Conservation (phyloP, 2,113 vertebrate species). For the Antennarius striatus region DNA sequence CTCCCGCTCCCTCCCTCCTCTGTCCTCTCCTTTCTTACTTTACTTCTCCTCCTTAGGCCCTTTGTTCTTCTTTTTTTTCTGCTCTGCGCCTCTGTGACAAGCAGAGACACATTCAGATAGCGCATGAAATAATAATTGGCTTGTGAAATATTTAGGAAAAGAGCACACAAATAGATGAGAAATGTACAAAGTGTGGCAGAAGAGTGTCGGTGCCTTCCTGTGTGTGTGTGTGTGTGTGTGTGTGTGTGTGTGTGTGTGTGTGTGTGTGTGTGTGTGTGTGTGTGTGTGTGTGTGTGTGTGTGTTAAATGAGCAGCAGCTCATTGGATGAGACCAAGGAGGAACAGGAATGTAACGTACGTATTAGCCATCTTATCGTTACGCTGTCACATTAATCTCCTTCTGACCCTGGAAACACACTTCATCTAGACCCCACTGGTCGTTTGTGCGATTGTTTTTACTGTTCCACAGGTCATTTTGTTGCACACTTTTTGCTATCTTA, state of each 20-base stretch:
- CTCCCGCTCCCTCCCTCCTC: conserved; percentile 16
- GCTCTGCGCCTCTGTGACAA: conserved; percentile 50
- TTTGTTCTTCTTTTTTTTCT: conserved; percentile 25
- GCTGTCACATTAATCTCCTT: conserved; percentile 16
- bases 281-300: conserved; percentile 25
- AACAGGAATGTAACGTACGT: conserved; percentile 23
- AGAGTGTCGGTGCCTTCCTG: conserved; percentile 55
- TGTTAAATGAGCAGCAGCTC: conserved; percentile 52
- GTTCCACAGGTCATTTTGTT: conserved; percentile 4
- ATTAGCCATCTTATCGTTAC: conserved; percentile 21
- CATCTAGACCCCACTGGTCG: conserved; percentile 22
- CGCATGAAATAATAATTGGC: conserved; percentile 78
- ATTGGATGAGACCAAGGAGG: conserved; percentile 33
- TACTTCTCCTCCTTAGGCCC: conserved; percentile 26
- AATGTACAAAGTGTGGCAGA: conserved; percentile 54
- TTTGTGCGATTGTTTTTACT: conserved; percentile 4
- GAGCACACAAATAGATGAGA: conserved; percentile 66
- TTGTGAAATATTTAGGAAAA: conserved; percentile 80
- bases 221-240: conserved; percentile 21
- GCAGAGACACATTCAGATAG: conserved; percentile 62
- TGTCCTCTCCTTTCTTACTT: conserved; percentile 19
- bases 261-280: conserved; percentile 26
- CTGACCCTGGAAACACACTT: conserved; percentile 20
- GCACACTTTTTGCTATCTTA: conserved; percentile 57
- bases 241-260: not conserved